Conservation (phyloP, 92 coral and sea anemone species). For the Parazoanthus atlanticus region DNA sequence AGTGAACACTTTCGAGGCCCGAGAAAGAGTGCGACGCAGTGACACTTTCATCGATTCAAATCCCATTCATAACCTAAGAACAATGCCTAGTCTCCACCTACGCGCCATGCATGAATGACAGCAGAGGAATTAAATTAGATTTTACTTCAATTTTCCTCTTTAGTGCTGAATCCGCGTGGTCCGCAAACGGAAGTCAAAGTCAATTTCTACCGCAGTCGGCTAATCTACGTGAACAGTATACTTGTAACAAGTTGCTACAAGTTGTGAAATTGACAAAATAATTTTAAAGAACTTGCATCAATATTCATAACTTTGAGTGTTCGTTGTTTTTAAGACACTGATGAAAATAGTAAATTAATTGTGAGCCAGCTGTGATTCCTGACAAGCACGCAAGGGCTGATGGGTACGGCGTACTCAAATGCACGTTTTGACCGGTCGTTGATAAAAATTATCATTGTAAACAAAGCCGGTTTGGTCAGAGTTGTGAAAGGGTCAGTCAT, state of each 20-base stretch:
- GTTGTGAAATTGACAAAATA: slow-evolving; percentile 34
- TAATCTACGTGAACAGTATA: neutral
- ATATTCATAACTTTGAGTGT: slow-evolving; percentile 34
- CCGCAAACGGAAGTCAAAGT: neutral
- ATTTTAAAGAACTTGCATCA: slow-evolving; percentile 14
- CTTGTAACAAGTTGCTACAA: slow-evolving; percentile 24
- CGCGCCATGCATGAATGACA: slow-evolving; percentile 39
- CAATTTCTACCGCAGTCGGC: neutral
- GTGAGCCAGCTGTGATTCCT: slow-evolving; percentile 11
- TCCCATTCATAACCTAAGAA: slow-evolving; percentile 79
- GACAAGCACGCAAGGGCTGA: slow-evolving; percentile 17
- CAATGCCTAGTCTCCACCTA: slow-evolving; percentile 76
- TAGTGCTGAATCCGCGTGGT: neutral
- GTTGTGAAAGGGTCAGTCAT: slow-evolving; percentile 37
- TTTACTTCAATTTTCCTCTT: neutral
- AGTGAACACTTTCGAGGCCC: slow-evolving; percentile 27
- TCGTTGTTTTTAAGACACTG: slow-evolving; percentile 20
- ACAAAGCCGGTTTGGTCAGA: slow-evolving; percentile 24
- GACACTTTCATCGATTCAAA: slow-evolving; percentile 72
- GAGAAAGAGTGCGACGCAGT: neutral
- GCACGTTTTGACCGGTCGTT: slow-evolving; percentile 19
- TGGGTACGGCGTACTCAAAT: slow-evolving; percentile 18
- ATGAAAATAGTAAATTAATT: slow-evolving; percentile 11
- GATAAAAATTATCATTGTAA: slow-evolving; percentile 12
- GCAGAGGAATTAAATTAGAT: slow-evolving; percentile 7